These are phyloP conservation scores for Stegodyphus dumicola DNA, from an alignment of 1,140 invertebrate genomes.

Conservation along the genomic window DNA sequence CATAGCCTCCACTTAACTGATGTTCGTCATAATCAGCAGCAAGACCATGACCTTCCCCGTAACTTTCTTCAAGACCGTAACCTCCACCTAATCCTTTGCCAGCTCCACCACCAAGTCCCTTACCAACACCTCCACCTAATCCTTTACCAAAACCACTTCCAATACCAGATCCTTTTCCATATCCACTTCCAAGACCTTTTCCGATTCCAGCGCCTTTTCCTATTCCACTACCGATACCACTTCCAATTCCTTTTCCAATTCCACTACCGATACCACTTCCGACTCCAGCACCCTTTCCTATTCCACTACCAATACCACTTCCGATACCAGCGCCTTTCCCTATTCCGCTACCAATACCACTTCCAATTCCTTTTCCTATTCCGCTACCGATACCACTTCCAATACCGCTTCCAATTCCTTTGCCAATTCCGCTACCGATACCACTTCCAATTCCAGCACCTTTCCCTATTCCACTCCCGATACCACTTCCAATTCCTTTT, in stretches of 20 bases:
- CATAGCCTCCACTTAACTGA: conserved; percentile 18
- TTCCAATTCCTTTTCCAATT: conserved; percentile 13
- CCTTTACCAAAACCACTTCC: conserved; percentile 8
- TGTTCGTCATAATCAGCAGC: conserved; percentile 7
- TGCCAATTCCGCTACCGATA: conserved; percentile 7
- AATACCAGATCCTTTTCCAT: background rate
- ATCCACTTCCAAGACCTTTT: conserved; percentile 2
- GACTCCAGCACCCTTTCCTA: background rate
- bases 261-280: conserved; percentile 15
- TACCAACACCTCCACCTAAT: conserved; percentile 2
- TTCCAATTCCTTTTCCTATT: background rate
- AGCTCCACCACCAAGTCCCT: conserved; percentile 1
- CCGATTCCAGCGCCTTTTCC: conserved; percentile 16
- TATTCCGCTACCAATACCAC: conserved; percentile 1
- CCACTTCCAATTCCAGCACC: conserved; percentile 5
- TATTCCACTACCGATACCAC: background rate
- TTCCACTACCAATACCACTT: conserved; percentile 3
- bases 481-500: conserved; percentile 9
- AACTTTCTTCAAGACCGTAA: conserved; percentile 3
- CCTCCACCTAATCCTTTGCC: conserved; percentile 22
- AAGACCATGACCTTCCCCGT: conserved; percentile 8
- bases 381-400: conserved; percentile 18
- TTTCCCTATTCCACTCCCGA: background rate
- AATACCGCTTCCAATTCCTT: conserved; percentile 16
- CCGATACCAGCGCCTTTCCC: conserved; percentile 16